Evolutionary conservation across 2,113 vertebrate genomes (phyloP).

Genomic region (Bungarus multicinctus): DNA sequence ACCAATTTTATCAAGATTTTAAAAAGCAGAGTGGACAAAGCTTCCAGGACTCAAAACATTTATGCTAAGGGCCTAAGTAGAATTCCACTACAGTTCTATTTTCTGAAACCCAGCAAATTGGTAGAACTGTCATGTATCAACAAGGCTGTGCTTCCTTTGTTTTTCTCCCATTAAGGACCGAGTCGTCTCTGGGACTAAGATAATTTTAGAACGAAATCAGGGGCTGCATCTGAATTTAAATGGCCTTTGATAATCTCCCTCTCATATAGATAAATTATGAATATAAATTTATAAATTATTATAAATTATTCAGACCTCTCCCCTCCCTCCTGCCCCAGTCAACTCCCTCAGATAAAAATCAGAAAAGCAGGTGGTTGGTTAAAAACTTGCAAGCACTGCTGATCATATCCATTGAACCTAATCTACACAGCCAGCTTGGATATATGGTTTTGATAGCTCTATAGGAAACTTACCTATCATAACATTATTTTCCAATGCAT

Average conservation of each 20-base stretch:
- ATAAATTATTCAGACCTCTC: neutral
- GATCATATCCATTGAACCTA: neutral
- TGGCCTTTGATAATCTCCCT: neutral
- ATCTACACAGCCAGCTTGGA: neutral
- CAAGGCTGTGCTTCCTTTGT: neutral
- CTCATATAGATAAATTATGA: neutral
- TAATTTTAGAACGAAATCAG: neutral
- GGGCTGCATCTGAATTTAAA: neutral
- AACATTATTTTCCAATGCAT: neutral
- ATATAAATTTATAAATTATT: no score
- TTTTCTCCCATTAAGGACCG: neutral
- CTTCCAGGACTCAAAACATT: neutral
- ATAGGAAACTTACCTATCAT: neutral
- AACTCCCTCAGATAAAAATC: neutral
- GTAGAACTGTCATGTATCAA: neutral
- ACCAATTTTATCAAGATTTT: neutral
- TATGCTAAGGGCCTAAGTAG: neutral
- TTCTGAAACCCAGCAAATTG: neutral
- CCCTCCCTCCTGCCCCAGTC: neutral
- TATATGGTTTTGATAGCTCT: neutral
- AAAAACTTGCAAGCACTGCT: neutral
- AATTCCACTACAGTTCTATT: neutral
- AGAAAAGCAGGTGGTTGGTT: neutral
- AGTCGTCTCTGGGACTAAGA: neutral
- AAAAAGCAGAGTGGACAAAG: neutral